Base-by-base conservation (phyloP, 2,113 vertebrate genomes). In the Phyllostomus hastatus region DNA sequence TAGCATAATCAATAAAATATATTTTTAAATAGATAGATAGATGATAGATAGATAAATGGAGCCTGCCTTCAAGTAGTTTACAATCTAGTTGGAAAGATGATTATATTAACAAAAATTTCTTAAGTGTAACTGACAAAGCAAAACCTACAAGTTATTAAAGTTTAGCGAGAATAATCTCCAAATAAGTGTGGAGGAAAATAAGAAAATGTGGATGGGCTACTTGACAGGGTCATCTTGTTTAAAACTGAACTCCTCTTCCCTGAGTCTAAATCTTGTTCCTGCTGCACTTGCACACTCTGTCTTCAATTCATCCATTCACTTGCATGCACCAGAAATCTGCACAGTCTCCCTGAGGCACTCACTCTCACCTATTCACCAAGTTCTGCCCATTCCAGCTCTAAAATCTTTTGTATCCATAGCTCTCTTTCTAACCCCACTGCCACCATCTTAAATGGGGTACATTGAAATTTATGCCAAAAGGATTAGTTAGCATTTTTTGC, bases 111-210 rank as follows among this genome's bases (percentile, higher is more conserved):
- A 61, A 88, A 91, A 86, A 38, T 84, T 84, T 79, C 78, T 87
- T 90, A 75, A 91, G 31, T 57, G 43, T 50, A 81, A 52, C 1
- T 54, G 43, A 61, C 12, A 73, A 89, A 83, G 46, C 22, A 83
- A 94, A 1, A 93, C 11, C 20, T 87, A 89, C 2, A 91, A 83
- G 93, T 95, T 94, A 92, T 88, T 78, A 19, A 78, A 78, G 31
- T 78, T 57, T 48, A 95, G 57, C 5, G 43, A 92, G 48, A 94
- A 81, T 64, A 31, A 82, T 64, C 19, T 73, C 33, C 69, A 72
- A 72, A 66, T 43, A 69, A 61, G n/a, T 82, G n/a, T 54, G 61
- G 89, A 78, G n/a, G 17, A 70, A 94, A 88, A 57, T 33, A 38
- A 90, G 41, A 87, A 83, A 50, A 70, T 46, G 10, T 78, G 67